Conservation (phyloP, 2,113 vertebrate genomes). For the Zingel zingel region DNA sequence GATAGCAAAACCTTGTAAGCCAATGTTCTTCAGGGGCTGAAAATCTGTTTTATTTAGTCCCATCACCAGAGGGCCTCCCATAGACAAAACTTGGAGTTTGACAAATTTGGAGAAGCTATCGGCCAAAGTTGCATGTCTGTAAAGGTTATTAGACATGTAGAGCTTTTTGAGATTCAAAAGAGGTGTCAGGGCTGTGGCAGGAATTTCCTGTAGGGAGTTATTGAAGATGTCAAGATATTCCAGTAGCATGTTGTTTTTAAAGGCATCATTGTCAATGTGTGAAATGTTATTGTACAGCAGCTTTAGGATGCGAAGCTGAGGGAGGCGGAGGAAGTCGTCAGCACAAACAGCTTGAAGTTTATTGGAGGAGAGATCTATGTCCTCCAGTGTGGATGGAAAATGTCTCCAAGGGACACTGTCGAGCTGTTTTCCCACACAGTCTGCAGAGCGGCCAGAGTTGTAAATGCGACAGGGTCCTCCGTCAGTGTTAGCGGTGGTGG, state of each 20-base stretch:
- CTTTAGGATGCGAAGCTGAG: conserved; percentile 71
- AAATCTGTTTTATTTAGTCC: conserved; percentile 81
- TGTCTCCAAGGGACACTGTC: conserved; percentile 72
- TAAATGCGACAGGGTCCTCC: conserved; percentile 62
- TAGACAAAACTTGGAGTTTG: conserved; percentile 77
- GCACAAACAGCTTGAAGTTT: conserved; percentile 69
- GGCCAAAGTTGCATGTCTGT: conserved; percentile 68
- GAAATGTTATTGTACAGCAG: conserved; percentile 87
- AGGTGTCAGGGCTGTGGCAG: conserved; percentile 74
- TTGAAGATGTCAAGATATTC: conserved; percentile 87
- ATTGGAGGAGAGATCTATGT: conserved; percentile 88
- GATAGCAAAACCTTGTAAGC: conserved; percentile 82
- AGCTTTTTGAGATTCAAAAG: conserved; percentile 77
- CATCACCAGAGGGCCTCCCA: conserved; percentile 84
- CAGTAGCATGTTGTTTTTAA: conserved; percentile 78
- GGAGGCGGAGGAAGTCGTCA: conserved; percentile 71
- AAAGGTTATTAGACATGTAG: conserved; percentile 89
- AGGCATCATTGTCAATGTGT: conserved; percentile 77
- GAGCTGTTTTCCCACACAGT: conserved; percentile 82
- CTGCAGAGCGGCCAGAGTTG: conserved; percentile 68
- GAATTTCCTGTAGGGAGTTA: conserved; percentile 85
- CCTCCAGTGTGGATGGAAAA: conserved; percentile 75
- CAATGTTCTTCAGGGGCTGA: conserved; percentile 70
- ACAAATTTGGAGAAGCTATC: conserved; percentile 74
- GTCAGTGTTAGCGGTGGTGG: background rate